Conservation (phyloP, 2,888 invertebrate species). For the Scotopteryx bipunctaria region DNA sequence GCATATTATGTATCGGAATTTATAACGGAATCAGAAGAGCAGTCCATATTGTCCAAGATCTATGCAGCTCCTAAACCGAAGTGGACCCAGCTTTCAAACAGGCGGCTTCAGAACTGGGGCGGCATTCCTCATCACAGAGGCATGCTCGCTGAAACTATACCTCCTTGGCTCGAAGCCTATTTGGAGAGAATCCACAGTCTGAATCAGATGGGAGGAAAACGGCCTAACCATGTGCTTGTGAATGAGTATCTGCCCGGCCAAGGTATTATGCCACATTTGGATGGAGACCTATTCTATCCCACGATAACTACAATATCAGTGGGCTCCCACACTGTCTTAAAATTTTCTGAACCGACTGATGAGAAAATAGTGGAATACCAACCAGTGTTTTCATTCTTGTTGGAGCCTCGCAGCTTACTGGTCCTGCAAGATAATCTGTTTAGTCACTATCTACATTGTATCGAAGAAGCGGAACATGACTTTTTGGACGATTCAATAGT, state of each 20-base stretch:
- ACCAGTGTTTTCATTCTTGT: conserved; percentile 87
- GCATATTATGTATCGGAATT: conserved; percentile 94
- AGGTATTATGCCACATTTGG: conserved; percentile 98
- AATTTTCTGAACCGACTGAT: conserved; percentile 86
- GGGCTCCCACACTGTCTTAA: conserved; percentile 95
- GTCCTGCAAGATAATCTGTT: conserved; percentile 93
- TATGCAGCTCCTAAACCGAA: conserved; percentile 94
- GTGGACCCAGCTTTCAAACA: conserved; percentile 96
- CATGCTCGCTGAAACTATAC: conserved; percentile 95
- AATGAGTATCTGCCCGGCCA: conserved; percentile 97
- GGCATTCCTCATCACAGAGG: conserved; percentile 96
- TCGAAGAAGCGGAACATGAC: conserved; percentile 88
- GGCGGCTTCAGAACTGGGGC: conserved; percentile 98
- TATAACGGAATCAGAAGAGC: conserved; percentile 89
- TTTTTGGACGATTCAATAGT: conserved; percentile 81
- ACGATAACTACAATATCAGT: conserved; percentile 96
- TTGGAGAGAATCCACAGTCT: conserved; percentile 87
- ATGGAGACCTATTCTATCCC: conserved; percentile 97
- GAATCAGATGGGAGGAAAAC: conserved; percentile 87
- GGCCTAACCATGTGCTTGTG: conserved; percentile 96
- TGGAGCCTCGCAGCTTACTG: conserved; percentile 95
- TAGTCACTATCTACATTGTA: conserved; percentile 92
- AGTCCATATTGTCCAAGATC: conserved; percentile 87
- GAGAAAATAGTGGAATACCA: conserved; percentile 55
- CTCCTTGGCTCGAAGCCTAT: conserved; percentile 90